These are phyloP conservation scores for Tenthredo scrophulariae DNA, from an alignment of 2,888 invertebrate species.

Conservation along the genomic window DNA sequence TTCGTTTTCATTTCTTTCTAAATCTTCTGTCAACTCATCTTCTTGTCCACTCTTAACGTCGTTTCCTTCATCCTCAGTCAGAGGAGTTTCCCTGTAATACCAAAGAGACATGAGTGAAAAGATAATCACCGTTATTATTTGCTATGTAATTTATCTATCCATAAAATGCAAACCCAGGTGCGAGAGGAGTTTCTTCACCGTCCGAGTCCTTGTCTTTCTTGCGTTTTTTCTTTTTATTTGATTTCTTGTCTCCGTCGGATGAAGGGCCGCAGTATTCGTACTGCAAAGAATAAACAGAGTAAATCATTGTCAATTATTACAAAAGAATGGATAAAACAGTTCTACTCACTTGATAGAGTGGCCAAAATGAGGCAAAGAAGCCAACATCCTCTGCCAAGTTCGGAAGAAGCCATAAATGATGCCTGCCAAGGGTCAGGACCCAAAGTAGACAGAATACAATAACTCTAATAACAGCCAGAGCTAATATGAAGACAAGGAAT, in stretches of 20 bases:
- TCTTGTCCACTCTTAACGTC: slow-evolving; percentile 59
- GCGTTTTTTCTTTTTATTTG: slow-evolving; percentile 85
- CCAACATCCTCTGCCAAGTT: slow-evolving; percentile 99
- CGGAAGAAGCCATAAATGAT: slow-evolving; percentile 99
- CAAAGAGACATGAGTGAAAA: background rate
- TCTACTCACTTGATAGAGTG: slow-evolving; percentile 89
- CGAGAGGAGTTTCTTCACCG: slow-evolving; percentile 83
- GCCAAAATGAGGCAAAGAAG: slow-evolving; percentile 99
- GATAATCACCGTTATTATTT: slow-evolving; percentile 70
- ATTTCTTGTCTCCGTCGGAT: slow-evolving; percentile 79
- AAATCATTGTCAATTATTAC: background rate
- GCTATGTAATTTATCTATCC: slow-evolving; percentile 74
- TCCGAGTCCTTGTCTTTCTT: slow-evolving; percentile 91
- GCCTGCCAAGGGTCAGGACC: slow-evolving; percentile 91
- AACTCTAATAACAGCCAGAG: slow-evolving; percentile 92
- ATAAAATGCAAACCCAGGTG: slow-evolving; percentile 71
- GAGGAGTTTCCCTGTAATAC: slow-evolving; percentile 37
- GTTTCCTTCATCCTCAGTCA: slow-evolving; percentile 58
- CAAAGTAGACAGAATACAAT: slow-evolving; percentile 96
- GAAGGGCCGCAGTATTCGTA: slow-evolving; percentile 89
- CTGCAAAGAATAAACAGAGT: slow-evolving; percentile 77
- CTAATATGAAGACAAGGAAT: slow-evolving; percentile 95
- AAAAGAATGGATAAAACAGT: background rate
- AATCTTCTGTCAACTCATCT: slow-evolving; percentile 59
- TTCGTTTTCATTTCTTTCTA: slow-evolving; percentile 61